Percentiles rank a stretch among this genome's conserved stretches.
Evolutionary conservation across 2,888 invertebrate genomes (phyloP).

Genomic region (Alitta virens): DNA sequence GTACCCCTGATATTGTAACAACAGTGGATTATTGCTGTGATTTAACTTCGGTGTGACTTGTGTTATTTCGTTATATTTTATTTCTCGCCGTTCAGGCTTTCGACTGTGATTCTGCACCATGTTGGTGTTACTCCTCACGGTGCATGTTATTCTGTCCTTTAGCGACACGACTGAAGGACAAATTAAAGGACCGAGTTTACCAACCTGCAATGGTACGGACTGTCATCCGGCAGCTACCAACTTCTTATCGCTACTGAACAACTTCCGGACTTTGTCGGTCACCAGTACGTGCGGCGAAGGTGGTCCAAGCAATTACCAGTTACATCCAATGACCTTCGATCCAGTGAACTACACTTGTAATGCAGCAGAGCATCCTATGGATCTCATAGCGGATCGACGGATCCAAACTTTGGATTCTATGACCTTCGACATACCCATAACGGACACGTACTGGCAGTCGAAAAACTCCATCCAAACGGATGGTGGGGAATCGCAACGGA

Average conservation of each 20-base stretch:
- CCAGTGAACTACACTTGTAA: conserved; percentile 12
- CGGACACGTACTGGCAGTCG: conserved; percentile 30
- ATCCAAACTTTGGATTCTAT: conserved; percentile 9
- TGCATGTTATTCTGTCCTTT: too few relatives aligned
- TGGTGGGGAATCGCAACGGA: neutral
- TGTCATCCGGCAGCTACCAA: conserved; percentile 15
- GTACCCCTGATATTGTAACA: too few relatives aligned
- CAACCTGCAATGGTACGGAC: neutral
- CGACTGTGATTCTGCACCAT: too few relatives aligned
- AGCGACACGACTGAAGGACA: too few relatives aligned
- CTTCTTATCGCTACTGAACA: neutral
- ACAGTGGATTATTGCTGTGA: too few relatives aligned
- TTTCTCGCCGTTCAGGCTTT: too few relatives aligned
- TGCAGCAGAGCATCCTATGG: conserved; percentile 7
- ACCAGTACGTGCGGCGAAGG: conserved; percentile 14
- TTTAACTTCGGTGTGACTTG: too few relatives aligned
- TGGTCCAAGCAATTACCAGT: conserved; percentile 11
- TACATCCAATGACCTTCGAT: conserved; percentile 3
- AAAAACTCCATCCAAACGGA: conserved; percentile 15
- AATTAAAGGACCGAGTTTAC: too few relatives aligned
- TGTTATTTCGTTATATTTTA: too few relatives aligned
- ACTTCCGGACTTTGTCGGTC: neutral
- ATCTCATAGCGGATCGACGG: conserved; percentile 12
- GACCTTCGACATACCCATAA: conserved; percentile 13
- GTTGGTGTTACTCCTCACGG: too few relatives aligned